These are phyloP conservation scores for Bombus waltoni DNA, from an alignment of 1,140 invertebrate species.

Conservation along the genomic window DNA sequence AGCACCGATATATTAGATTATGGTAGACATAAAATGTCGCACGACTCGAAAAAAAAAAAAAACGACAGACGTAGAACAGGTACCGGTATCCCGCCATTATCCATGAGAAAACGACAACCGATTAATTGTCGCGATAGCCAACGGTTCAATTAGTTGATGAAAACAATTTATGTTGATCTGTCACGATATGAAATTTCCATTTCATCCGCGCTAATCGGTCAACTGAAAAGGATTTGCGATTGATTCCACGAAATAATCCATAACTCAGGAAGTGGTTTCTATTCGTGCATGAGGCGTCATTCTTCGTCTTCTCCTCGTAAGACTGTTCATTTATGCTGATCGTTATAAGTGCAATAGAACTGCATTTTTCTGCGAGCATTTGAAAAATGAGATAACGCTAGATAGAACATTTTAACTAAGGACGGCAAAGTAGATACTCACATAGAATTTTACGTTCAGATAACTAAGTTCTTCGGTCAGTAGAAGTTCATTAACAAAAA, in stretches of 20 bases:
- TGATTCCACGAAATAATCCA: conserved; percentile 40
- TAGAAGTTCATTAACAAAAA: not conserved
- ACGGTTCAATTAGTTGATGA: conserved; percentile 75
- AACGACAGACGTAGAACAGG: conserved; percentile 25
- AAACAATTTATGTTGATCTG: conserved; percentile 62
- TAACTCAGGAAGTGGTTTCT: not conserved
- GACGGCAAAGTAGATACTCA: not conserved
- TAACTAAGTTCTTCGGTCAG: not conserved
- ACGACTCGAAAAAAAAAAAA: conserved; percentile 9
- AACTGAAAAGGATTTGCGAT: conserved; percentile 29
- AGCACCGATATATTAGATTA: conserved; percentile 11
- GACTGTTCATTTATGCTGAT: not conserved
- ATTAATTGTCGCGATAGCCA: conserved; percentile 77
- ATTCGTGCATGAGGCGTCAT: not conserved
- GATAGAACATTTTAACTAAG: not conserved
- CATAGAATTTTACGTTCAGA: not conserved
- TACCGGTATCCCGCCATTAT: conserved; percentile 38
- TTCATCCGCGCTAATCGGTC: conserved; percentile 41
- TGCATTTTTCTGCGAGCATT: not conserved
- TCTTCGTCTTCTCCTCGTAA: not conserved
- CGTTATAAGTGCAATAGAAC: not conserved
- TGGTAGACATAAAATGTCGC: not conserved
- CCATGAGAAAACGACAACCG: conserved; percentile 69
- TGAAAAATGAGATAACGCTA: too few species aligned
- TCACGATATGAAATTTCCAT: conserved; percentile 60